Evolutionary conservation across 2,888 invertebrate genomes (phyloP), one percentile per base, ranked within the genome.

Genomic region (Ormia ochracea): DNA sequence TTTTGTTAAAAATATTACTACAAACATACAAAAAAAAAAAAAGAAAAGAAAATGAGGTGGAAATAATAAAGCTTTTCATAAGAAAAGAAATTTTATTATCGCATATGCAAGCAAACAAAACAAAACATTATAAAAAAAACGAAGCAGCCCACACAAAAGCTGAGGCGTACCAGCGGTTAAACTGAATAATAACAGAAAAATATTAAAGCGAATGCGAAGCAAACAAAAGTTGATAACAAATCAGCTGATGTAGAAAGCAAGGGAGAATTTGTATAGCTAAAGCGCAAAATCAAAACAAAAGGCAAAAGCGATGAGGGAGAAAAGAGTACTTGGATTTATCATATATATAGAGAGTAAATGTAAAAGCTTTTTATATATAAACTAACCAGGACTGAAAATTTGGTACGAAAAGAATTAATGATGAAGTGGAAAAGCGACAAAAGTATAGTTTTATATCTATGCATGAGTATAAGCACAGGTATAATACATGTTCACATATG

Each of bases 141-240:
- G 43, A 43, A 36, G 43, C 69, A 56, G 61, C 72, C 66, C 75
- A 76, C 70, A 76, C 65, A 70, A 68, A 61, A 19, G 68, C 56
- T 61, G 68, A 56, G 61, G 63, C 52, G 21, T 68, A 58, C 33
- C 72, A 76, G 54, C 59, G 72, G 76, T 63, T 68, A 59, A 66
- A 61, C 52, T 72, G 21, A 73, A 48, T 54, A 66, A 38, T 26
- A 69, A 48, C 10, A 41, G n/a, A 54, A 63, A 69, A 31, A 28
- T 4, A 65, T 58, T n/a, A 5, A 38, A 36, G n/a, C n/a, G n/a
- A n/a, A n/a, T n/a, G n/a, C n/a, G n/a, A n/a, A n/a, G n/a, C n/a
- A 9, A 54, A 43, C 2, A 28, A n/a, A 38, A 12, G 7, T 1
- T 23, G 26, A 54, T 48, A 70, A 36, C n/a, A 54, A 12, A 75